Conservation (phyloP, 2,797 vertebrate genomes). For the Sciurus vulgaris region DNA sequence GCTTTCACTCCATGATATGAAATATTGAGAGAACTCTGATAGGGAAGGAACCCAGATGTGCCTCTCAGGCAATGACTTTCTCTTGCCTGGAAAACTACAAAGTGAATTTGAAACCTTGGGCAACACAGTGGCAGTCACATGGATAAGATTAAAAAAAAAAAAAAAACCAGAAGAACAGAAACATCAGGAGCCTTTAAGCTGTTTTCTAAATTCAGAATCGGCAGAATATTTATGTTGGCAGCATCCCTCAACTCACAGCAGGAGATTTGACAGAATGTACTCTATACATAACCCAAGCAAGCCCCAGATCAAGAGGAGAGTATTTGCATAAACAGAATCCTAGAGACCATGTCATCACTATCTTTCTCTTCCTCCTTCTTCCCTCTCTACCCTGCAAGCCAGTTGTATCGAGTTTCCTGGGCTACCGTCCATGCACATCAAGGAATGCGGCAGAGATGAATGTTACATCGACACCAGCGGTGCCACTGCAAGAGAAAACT, state of each 20-base stretch:
- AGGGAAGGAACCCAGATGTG: neutral
- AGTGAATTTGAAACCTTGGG: slow-evolving; percentile 75
- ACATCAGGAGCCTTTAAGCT: slow-evolving; percentile 60
- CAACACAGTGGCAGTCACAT: slow-evolving; percentile 54
- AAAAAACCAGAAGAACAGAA: slow-evolving; percentile 48
- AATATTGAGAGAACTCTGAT: neutral
- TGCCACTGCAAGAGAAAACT: slow-evolving; percentile 76
- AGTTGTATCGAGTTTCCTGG: slow-evolving; percentile 69
- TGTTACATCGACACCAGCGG: slow-evolving; percentile 75
- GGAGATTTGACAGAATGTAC: slow-evolving; percentile 46
- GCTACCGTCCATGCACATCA: slow-evolving; percentile 82
- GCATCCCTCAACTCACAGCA: neutral
- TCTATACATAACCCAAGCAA: slow-evolving; percentile 57
- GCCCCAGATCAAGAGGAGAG: slow-evolving; percentile 69
- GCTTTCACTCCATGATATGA: neutral
- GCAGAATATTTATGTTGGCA: slow-evolving; percentile 75
- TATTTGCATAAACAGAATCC: slow-evolving; percentile 83
- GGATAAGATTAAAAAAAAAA: slow-evolving; percentile 46
- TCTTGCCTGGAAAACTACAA: slow-evolving; percentile 77
- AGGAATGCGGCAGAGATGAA: slow-evolving; percentile 80
- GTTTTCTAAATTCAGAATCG: slow-evolving; percentile 69
- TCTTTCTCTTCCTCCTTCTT: slow-evolving; percentile 79
- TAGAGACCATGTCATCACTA: slow-evolving; percentile 77
- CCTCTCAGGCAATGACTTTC: slow-evolving; percentile 61
- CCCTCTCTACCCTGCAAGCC: slow-evolving; percentile 58